These are phyloP conservation scores for Lophotriccus pileatus DNA, from an alignment of 2,797 vertebrate species.

Conservation along the genomic window DNA sequence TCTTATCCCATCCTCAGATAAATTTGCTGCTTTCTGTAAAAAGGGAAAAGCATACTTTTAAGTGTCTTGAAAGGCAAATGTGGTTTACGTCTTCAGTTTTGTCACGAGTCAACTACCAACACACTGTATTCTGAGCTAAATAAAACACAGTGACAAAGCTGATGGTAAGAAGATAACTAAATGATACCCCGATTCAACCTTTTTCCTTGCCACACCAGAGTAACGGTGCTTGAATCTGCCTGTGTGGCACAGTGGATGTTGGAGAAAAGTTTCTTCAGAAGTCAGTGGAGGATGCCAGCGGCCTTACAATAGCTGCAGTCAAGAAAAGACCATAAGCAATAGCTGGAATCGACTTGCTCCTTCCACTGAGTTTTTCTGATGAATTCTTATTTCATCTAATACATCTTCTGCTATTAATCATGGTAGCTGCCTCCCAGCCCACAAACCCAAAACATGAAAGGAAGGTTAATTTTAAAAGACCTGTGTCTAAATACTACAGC, in stretches of 20 bases:
- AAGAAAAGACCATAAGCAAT: not conserved
- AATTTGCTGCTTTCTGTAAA: not conserved
- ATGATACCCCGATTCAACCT: not conserved
- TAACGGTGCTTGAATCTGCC: not conserved
- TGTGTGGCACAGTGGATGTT: not conserved
- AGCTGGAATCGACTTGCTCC: not conserved
- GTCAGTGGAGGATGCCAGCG: not conserved
- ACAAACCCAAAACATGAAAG: not conserved
- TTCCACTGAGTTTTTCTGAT: not conserved
- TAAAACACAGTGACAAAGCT: not conserved
- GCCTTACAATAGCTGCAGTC: not conserved
- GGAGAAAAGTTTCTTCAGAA: not conserved
- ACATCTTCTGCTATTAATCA: not conserved
- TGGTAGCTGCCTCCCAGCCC: accelerated
- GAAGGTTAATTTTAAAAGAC: not conserved
- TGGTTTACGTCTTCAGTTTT: not conserved
- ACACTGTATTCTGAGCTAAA: not conserved
- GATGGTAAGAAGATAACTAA: not conserved
- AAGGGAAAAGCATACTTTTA: not conserved
- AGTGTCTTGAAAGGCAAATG: not conserved
- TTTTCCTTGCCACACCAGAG: not conserved
- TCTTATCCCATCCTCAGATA: not conserved
- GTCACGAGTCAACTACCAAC: not conserved
- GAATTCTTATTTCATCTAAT: not conserved
- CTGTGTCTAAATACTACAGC: not conserved